Evolutionary conservation across 1,140 invertebrate species (phyloP), one percentile per base, ranked within the genome.

Genomic region (Drepana arcuata): DNA sequence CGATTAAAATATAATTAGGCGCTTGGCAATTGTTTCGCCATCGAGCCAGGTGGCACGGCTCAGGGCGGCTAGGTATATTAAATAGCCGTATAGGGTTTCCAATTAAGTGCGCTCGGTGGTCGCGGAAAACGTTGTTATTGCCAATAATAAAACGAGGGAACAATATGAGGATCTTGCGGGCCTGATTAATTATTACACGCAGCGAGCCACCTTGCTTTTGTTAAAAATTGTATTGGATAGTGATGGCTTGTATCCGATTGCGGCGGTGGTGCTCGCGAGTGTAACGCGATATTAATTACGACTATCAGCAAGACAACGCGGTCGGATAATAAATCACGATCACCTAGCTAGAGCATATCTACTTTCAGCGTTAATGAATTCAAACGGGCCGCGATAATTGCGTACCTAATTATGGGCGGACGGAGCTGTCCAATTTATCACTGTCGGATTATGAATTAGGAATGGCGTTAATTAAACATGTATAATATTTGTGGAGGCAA

Each of bases 1-100:
- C 67, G 73, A 81, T 81, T 81, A 81, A 81, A 78, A 81, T 72
- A 81, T 78, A 81, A 81, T 78, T 81, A 81, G 71, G 67, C 65
- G 65, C 50, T 54, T 64, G 68, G 68, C 71, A 74, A 81, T 81
- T 67, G 69, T 78, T 77, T 78, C 64, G 55, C 65, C 69, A 78
- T 81, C 65, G 71, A 64, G 61, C 62, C 75, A 80, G 71, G 70
- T 80, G 70, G 56, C 56, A 55, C 47, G 52, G 55, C 48, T 52
- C 58, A 51, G 55, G n/a, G 47, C 56, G 47, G 57, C 64, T 69
- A 75, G 68, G 64, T 74, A 68, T 72, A 77, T 80, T 77, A 80
- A 77, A 80, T 65, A 68, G 55, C 65, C 64, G 60, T 74, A 66
- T 64, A 70, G 48, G 70, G 66, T 62, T 75, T 69, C 70, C 64